These are phyloP conservation scores for Ceratotherium simum DNA, from an alignment of 2,113 vertebrate genomes.

Conservation along the genomic window DNA sequence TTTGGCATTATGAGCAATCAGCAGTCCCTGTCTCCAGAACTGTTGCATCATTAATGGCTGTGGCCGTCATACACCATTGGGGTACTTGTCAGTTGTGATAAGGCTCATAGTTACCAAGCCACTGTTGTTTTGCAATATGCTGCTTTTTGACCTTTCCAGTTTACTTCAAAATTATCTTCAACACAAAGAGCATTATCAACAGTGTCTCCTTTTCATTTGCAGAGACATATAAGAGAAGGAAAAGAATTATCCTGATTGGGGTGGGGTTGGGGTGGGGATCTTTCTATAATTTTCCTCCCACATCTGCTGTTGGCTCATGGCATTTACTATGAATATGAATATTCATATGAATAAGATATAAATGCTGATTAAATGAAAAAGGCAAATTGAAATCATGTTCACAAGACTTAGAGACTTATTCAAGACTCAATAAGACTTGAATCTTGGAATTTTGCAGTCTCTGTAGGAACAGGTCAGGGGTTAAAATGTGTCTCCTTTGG, in stretches of 20 bases:
- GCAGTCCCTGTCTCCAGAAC: not conserved
- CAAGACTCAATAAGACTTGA: not conserved
- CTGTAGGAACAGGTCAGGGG: not conserved
- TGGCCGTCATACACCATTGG: fast-evolving
- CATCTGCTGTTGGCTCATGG: not conserved
- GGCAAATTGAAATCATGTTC: not conserved
- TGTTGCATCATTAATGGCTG: not conserved
- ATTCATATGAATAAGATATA: not conserved
- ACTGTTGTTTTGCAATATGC: too few species aligned
- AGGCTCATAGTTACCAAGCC: not conserved
- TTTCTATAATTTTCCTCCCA: not conserved
- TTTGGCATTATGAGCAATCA: not conserved
- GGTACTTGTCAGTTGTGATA: not conserved
- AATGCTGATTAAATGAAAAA: not conserved
- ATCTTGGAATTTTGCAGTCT: not conserved
- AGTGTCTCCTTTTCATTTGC: too few species aligned
- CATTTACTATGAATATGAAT: not conserved
- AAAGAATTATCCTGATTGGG: not conserved
- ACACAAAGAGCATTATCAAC: not conserved
- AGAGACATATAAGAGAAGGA: not conserved
- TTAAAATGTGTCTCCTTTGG: not conserved
- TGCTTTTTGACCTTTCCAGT: not conserved
- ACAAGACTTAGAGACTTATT: not conserved
- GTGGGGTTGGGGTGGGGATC: too few species aligned
- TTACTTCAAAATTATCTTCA: not conserved